These are phyloP conservation scores for silkworm (Bombyx mori) DNA, from an alignment of 1,140 invertebrate genomes.

Conservation along the genomic window ASM3026992v2 NC_085107.1:16568001-16568500, in stretches of 20 bases:
- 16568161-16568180: too few relatives aligned
- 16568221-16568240: conserved; percentile 64
- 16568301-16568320: conserved; percentile 95
- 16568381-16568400: conserved; percentile 11
- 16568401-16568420: not conserved
- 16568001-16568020: too few relatives aligned
- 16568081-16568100: too few relatives aligned
- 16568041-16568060: too few relatives aligned
- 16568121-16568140: too few relatives aligned
- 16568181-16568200: too few relatives aligned
- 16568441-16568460: not conserved
- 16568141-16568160: too few relatives aligned
- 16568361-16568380: conserved; percentile 94
- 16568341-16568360: conserved; percentile 97
- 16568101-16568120: too few relatives aligned
- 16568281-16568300: conserved; percentile 92
- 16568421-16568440: not conserved
- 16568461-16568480: conserved; percentile 83
- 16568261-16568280: conserved; percentile 89
- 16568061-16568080: too few relatives aligned
- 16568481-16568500: conserved; percentile 93
- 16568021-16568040: too few relatives aligned
- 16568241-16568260: conserved; percentile 94
- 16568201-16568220: too few relatives aligned
- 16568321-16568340: conserved; percentile 80